Percentiles rank a stretch among this genome's conserved stretches.
phyloP scores from a whole-genome alignment of 1,140 invertebrate species.

The Drepana arcuata region DNA sequence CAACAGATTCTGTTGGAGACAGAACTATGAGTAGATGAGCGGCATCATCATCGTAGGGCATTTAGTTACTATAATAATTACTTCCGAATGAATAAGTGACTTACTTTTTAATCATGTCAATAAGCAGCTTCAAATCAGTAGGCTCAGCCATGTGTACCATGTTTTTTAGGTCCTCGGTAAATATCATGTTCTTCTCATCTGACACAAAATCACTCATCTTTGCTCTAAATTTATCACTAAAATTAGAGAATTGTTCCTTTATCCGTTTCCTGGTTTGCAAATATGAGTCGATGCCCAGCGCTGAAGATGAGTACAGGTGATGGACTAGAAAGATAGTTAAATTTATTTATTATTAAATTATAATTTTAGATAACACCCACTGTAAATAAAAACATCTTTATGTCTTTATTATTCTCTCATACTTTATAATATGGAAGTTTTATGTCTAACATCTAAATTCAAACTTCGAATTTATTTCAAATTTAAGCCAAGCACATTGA shows the following conservation, averaged over 20 bases:
- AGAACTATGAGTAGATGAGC: too few species aligned
- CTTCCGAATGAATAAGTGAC: conserved; percentile 32
- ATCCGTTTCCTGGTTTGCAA: conserved; percentile 65
- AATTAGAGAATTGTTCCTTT: conserved; percentile 72
- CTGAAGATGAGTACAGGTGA: conserved; percentile 68
- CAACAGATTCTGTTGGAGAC: too few species aligned
- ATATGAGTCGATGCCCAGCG: conserved; percentile 76
- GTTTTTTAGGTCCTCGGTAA: conserved; percentile 89
- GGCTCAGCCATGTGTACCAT: conserved; percentile 80
- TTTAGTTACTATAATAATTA: too few species aligned
- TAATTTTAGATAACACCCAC: too few species aligned
- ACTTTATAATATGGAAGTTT: too few species aligned
- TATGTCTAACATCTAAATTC: too few species aligned
- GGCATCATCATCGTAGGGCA: too few species aligned
- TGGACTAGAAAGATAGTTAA: conserved; percentile 24
- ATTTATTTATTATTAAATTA: too few species aligned
- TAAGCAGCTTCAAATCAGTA: conserved; percentile 77
- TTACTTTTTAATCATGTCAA: conserved; percentile 81
- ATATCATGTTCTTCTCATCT: conserved; percentile 77
- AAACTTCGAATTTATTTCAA: too few species aligned
- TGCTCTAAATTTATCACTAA: conserved; percentile 75
- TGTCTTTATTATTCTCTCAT: too few species aligned
- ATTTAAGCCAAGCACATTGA: too few species aligned
- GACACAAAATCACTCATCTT: conserved; percentile 78
- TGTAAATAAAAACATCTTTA: too few species aligned